phyloP scores from a whole-genome alignment of 2,797 vertebrate genomes.

The Acanthurus leucopareius region DNA sequence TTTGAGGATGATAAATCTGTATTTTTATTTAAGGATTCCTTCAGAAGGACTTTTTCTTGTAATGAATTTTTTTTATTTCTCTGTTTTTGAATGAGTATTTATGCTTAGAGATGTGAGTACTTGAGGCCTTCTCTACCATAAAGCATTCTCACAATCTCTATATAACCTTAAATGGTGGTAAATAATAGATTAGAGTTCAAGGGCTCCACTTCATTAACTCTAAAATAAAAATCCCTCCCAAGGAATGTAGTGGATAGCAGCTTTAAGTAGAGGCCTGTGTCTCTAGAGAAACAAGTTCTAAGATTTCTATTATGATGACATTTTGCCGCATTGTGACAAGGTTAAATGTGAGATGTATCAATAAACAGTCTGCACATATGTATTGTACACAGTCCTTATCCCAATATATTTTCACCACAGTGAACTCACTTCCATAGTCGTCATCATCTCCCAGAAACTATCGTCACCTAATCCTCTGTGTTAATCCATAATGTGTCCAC shows the following conservation, averaged over 20 bases:
- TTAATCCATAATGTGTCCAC: constrained; percentile 62
- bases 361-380: not conserved
- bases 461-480: constrained; percentile 68
- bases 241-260: not conserved
- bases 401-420: constrained; percentile 8
- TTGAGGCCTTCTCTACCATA: no score
- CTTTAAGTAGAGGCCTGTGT: not conserved
- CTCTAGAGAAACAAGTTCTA: not conserved
- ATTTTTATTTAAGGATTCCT: not conserved
- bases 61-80: not conserved
- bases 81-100: not conserved
- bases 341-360: not conserved
- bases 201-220: not conserved
- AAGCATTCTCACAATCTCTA: not conserved
- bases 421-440: constrained; percentile 36
- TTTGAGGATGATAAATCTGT: no score
- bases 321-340: not conserved
- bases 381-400: not conserved
- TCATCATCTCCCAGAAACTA: constrained; percentile 51
- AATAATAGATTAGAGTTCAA: not conserved
- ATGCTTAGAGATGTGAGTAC: not conserved
- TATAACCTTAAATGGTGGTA: not conserved
- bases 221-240: not conserved
- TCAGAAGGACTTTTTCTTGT: not conserved
- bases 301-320: not conserved